phyloP scores from a whole-genome alignment of 2,888 invertebrate genomes.

The Parnassius orleans region DNA sequence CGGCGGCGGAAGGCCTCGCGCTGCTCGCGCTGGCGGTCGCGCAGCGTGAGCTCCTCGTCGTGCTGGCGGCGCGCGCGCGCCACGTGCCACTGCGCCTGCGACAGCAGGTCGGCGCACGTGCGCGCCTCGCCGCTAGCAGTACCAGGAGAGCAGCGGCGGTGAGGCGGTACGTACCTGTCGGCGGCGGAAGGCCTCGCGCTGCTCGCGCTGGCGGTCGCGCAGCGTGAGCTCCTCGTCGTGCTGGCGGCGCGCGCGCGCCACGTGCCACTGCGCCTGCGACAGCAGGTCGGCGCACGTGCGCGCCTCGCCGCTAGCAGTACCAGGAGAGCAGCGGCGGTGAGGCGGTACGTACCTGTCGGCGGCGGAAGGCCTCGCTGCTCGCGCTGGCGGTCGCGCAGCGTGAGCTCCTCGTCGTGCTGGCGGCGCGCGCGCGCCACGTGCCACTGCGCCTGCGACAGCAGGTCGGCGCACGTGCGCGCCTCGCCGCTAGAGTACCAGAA shows the following conservation, averaged over 20 bases:
- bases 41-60: conserved; percentile 93
- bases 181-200: conserved; percentile 89
- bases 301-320: conserved; percentile 86
- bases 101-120: conserved; percentile 96
- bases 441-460: conserved; percentile 97
- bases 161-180: conserved; percentile 40
- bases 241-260: conserved; percentile 92
- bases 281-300: conserved; percentile 96
- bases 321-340: background rate
- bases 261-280: conserved; percentile 98
- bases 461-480: conserved; percentile 95
- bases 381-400: conserved; percentile 92
- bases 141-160: background rate
- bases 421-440: conserved; percentile 94
- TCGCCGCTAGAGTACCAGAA: conserved; percentile 74
- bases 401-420: conserved; percentile 96
- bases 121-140: conserved; percentile 87
- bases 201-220: conserved; percentile 94
- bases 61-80: conserved; percentile 94
- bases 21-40: too few species aligned
- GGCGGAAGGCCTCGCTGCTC: conserved; percentile 91
- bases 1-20: conserved; percentile 46
- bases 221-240: conserved; percentile 96
- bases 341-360: conserved; percentile 49
- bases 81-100: conserved; percentile 98